These are phyloP conservation scores for Acrobasis suavella DNA, from an alignment of 2,888 invertebrate genomes.

Conservation along the genomic window DNA sequence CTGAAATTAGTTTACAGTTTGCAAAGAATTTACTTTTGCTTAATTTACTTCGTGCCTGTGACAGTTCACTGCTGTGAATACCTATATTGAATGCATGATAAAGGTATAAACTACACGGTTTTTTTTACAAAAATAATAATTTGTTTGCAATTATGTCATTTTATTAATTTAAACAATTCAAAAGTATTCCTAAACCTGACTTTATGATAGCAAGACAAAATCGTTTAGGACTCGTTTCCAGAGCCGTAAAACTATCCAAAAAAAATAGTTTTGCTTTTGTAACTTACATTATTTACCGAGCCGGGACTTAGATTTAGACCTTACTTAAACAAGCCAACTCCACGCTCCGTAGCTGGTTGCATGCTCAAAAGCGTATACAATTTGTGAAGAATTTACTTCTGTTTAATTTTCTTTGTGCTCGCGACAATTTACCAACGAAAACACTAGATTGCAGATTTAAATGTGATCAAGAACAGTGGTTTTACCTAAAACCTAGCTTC, in stretches of 20 bases:
- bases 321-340: conserved; percentile 50
- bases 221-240: no score
- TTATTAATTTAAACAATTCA: no score
- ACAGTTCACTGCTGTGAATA: no score
- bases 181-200: no score
- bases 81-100: no score
- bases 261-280: no score
- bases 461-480: background rate
- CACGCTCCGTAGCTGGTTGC: conserved; percentile 42
- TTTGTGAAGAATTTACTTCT: conserved; percentile 26
- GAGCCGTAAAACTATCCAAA: no score
- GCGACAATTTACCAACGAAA: conserved; percentile 3
- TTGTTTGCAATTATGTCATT: no score
- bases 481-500: no score
- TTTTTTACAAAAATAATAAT: no score
- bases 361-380: conserved; percentile 30
- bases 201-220: no score
- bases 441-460: background rate
- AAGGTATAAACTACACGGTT: no score
- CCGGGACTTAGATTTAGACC: conserved; percentile 51
- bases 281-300: conserved; percentile 59
- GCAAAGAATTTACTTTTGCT: conserved; percentile 25
- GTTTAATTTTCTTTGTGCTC: conserved; percentile 24
- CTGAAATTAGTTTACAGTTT: conserved; percentile 20
- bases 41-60: conserved; percentile 5